These are phyloP conservation scores for Mesoligia furuncula DNA, from an alignment of 2,888 invertebrate species.

Conservation along the genomic window DNA sequence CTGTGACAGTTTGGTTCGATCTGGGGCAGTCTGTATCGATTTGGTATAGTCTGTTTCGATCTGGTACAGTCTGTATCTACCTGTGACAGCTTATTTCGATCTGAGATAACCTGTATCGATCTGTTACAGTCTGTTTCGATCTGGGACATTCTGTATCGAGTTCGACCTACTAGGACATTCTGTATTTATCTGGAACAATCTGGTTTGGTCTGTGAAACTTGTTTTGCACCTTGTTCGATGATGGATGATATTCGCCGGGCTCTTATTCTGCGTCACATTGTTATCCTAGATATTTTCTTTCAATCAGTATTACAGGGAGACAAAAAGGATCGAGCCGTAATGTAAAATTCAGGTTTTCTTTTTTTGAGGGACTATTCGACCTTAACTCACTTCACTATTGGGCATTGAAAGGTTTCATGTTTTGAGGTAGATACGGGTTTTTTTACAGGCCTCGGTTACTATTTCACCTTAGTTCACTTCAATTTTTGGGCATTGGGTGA, in stretches of 20 bases:
- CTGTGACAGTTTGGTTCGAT: too few species aligned
- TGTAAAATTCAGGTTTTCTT: not conserved
- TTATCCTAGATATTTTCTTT: not conserved
- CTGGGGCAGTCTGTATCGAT: not conserved
- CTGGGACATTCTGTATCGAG: not conserved
- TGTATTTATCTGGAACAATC: not conserved
- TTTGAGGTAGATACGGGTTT: not conserved
- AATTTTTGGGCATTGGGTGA: not conserved
- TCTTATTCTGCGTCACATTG: not conserved
- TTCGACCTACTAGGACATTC: not conserved
- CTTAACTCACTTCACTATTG: not conserved
- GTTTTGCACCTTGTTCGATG: not conserved
- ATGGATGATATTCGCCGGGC: not conserved
- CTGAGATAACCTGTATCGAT: not conserved
- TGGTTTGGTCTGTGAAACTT: not conserved
- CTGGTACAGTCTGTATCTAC: not conserved
- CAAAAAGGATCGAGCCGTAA: not conserved
- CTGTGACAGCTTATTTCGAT: not conserved
- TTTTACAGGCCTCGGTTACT: not conserved
- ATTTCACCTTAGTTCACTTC: not conserved
- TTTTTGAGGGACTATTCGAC: not conserved
- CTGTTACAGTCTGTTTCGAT: not conserved
- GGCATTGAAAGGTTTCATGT: not conserved
- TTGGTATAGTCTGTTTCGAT: not conserved
- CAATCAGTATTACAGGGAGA: not conserved